These are phyloP conservation scores for Sebastes kiyomatsui DNA, from an alignment of 2,797 vertebrate species.

Conservation along the genomic window DNA sequence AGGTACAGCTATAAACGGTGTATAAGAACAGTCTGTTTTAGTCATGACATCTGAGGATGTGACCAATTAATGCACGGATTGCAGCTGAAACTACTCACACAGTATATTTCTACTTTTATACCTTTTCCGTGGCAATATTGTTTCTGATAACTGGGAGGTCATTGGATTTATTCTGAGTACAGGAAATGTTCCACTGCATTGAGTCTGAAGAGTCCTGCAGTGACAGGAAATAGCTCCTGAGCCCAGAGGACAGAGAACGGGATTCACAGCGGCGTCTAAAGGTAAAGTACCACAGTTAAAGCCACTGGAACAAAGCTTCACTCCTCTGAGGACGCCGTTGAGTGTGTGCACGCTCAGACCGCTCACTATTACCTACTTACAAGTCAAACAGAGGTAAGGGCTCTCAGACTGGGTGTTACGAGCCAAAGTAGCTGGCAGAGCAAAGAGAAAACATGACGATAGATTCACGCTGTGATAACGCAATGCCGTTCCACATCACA, in stretches of 20 bases:
- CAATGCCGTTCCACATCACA: conserved; percentile 34
- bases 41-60: background rate
- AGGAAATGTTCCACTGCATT: background rate
- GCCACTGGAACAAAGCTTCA: conserved; percentile 37
- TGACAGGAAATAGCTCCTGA: conserved; percentile 6
- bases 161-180: background rate
- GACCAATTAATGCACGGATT: background rate
- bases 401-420: conserved; percentile 22
- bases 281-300: conserved; percentile 28
- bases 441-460: conserved; percentile 6
- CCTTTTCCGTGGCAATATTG: background rate
- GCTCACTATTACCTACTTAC: conserved; percentile 1
- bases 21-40: background rate
- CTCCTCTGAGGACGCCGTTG: background rate
- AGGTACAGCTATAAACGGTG: no score
- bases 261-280: conserved; percentile 15
- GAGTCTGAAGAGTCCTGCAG: background rate
- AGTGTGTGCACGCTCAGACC: background rate
- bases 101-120: background rate
- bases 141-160: background rate
- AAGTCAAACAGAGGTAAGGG: conserved; percentile 52
- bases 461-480: conserved; percentile 38
- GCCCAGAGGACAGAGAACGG: background rate
- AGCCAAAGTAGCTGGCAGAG: conserved; percentile 4
- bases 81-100: background rate